Evolutionary conservation across 2,888 invertebrate species (phyloP).

Genomic region (Stenodema calcarata): DNA sequence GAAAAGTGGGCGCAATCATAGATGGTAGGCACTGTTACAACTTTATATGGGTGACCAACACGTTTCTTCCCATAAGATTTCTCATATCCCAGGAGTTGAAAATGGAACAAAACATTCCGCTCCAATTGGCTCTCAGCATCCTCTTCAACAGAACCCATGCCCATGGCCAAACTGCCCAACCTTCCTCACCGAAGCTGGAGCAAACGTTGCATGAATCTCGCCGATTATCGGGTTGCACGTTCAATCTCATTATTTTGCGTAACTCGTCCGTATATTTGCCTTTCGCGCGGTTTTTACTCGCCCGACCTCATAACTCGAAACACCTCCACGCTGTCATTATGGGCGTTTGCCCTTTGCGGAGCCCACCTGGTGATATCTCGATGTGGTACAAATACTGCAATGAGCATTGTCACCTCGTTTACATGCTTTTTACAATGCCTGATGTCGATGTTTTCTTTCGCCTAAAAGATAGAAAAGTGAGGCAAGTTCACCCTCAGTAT

Average conservation of each 20-base stretch:
- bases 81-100: background rate
- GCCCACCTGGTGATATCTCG: background rate
- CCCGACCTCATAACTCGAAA: background rate
- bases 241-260: background rate
- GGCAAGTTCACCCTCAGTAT: no score
- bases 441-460: no score
- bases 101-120: background rate
- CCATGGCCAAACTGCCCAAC: background rate
- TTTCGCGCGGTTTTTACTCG: background rate
- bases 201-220: background rate
- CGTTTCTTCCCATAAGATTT: background rate
- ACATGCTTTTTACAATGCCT: no score
- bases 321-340: background rate
- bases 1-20: no score
- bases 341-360: background rate
- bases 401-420: background rate
- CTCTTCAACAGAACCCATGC: background rate
- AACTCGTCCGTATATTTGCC: background rate
- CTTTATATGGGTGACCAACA: background rate
- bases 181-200: background rate
- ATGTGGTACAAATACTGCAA: background rate
- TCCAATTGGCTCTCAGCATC: background rate
- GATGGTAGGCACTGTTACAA: background rate
- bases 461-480: no score
- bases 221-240: background rate